These are phyloP conservation scores for Chaetoderma sp. DNA, from an alignment of 2,888 invertebrate genomes.

Conservation along the genomic window DNA sequence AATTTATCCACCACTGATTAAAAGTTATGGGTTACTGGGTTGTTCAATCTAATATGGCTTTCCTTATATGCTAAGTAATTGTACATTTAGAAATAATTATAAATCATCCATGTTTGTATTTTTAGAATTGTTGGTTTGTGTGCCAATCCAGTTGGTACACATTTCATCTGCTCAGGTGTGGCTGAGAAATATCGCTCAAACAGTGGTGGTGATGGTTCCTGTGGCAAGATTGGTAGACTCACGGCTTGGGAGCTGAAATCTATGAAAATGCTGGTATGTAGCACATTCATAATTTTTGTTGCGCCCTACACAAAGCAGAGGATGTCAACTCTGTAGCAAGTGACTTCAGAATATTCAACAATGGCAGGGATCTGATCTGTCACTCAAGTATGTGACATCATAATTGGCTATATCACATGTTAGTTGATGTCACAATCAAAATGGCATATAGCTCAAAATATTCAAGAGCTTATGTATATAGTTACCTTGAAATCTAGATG, in stretches of 20 bases:
- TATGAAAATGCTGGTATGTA: slow-evolving; percentile 72
- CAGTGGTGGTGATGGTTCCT: slow-evolving; percentile 32
- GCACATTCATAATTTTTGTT: slow-evolving; percentile 1
- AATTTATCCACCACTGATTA: no score
- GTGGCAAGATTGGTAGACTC: slow-evolving; percentile 69
- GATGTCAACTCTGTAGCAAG: no score
- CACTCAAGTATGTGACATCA: no score
- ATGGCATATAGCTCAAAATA: no score
- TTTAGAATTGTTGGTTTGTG: slow-evolving; percentile 71
- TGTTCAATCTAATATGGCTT: neutral
- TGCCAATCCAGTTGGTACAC: slow-evolving; percentile 73
- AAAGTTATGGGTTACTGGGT: neutral
- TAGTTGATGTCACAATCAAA: no score
- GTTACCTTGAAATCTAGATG: no score
- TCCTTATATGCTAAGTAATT: slow-evolving; percentile 5
- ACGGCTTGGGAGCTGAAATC: slow-evolving; percentile 75
- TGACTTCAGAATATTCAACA: no score
- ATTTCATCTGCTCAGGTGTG: slow-evolving; percentile 66
- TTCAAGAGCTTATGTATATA: no score
- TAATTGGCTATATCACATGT: no score
- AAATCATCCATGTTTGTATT: neutral
- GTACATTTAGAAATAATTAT: neutral
- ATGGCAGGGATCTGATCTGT: no score
- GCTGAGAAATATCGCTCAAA: slow-evolving; percentile 37
- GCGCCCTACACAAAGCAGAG: no score